Evolutionary conservation across 2,888 invertebrate genomes (phyloP).

Genomic region (Rhagonycha fulva): DNA sequence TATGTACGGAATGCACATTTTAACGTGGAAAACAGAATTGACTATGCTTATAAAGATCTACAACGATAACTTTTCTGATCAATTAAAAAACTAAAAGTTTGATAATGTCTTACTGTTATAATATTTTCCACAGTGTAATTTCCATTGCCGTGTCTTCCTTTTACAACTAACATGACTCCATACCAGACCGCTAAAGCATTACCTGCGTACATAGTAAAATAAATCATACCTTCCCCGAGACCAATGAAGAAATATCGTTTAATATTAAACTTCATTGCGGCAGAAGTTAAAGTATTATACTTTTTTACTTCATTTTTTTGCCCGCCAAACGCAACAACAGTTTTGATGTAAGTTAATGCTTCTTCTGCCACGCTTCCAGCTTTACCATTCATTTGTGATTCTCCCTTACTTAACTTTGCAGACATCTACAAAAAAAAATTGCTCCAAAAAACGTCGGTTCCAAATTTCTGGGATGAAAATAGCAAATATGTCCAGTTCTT

Average conservation of each 20-base stretch:
- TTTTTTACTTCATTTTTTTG: constrained; percentile 70
- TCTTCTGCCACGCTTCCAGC: constrained; percentile 80
- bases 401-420: constrained; percentile 65
- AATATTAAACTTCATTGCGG: constrained; percentile 69
- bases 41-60: constrained; percentile 82
- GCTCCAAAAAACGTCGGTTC: too few species aligned
- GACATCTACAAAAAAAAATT: constrained; percentile 56
- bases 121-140: constrained; percentile 67
- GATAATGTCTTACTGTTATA: constrained; percentile 59
- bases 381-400: constrained; percentile 72
- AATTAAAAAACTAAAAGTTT: not conserved
- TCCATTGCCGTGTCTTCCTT: constrained; percentile 54
- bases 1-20: constrained; percentile 82
- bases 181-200: constrained; percentile 86
- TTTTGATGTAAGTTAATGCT: constrained; percentile 73
- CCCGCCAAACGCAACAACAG: constrained; percentile 80
- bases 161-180: constrained; percentile 69
- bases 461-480: too few species aligned
- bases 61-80: constrained; percentile 22
- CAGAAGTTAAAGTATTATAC: constrained; percentile 64
- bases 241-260: constrained; percentile 71
- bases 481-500: too few species aligned
- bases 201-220: constrained; percentile 76
- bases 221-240: constrained; percentile 71
- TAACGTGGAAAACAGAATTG: constrained; percentile 77